phyloP scores from a whole-genome alignment of 1,140 invertebrate species.

The Drosophila paulistorum region DNA sequence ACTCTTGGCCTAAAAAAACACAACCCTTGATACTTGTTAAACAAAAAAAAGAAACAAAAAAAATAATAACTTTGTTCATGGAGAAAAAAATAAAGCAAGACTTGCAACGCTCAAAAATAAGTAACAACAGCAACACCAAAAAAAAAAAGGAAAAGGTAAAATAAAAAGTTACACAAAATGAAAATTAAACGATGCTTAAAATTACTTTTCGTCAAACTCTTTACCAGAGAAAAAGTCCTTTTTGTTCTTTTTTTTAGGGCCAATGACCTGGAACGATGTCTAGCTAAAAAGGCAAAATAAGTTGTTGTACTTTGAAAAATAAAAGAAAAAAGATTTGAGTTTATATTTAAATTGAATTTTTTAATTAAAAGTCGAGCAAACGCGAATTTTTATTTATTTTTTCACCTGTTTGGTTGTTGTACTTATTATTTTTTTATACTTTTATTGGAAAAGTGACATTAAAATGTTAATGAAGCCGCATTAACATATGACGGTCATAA shows the following conservation, averaged over 20 bases:
- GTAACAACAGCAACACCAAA: slow-evolving; percentile 47
- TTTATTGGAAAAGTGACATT: slow-evolving; percentile 66
- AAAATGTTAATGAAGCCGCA: slow-evolving; percentile 79
- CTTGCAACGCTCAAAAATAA: background rate
- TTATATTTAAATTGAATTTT: slow-evolving; percentile 72
- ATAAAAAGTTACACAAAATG: slow-evolving; percentile 72
- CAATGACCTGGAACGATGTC: background rate
- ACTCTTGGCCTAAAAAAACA: slow-evolving; percentile 45
- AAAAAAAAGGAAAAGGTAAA: slow-evolving; percentile 17
- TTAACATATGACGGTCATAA: slow-evolving; percentile 80
- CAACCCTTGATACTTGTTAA: slow-evolving; percentile 60
- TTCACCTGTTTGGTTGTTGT: slow-evolving; percentile 8
- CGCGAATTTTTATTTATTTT: slow-evolving; percentile 25
- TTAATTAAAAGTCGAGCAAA: slow-evolving; percentile 60
- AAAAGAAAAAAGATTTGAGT: slow-evolving; percentile 32
- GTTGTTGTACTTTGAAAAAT: slow-evolving; percentile 13
- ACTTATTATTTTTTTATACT: slow-evolving; percentile 12
- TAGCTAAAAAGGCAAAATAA: background rate
- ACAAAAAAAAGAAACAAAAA: slow-evolving; percentile 15
- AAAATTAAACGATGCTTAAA: slow-evolving; percentile 81
- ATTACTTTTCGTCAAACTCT: slow-evolving; percentile 79
- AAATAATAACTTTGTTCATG: slow-evolving; percentile 45
- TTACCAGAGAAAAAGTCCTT: slow-evolving; percentile 31
- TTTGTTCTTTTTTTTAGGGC: slow-evolving; percentile 16
- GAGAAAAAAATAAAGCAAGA: background rate